Conservation (phyloP, 2,888 invertebrate genomes). For the Campoletis raptor region DNA sequence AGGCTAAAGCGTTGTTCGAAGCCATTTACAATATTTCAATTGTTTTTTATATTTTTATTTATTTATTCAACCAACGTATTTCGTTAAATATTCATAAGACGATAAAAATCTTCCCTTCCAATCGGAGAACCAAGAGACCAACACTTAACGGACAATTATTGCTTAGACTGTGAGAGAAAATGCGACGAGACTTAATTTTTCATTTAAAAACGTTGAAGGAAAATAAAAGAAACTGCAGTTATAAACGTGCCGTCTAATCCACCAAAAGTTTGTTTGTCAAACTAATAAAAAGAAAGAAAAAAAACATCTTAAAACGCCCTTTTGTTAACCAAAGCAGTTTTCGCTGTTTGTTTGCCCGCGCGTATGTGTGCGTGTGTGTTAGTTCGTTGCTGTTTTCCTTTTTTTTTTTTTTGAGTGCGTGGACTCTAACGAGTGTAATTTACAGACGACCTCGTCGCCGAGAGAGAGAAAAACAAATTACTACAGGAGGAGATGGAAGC, state of each 20-base stretch:
- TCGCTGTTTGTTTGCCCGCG: conserved; percentile 18
- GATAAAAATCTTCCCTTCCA: neutral
- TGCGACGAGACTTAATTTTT: conserved; percentile 20
- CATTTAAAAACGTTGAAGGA: neutral
- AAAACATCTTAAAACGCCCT: neutral
- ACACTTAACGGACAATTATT: conserved; percentile 29
- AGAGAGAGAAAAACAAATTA: conserved; percentile 98
- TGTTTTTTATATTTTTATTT: neutral
- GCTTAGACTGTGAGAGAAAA: conserved; percentile 7
- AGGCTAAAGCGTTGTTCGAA: conserved; percentile 9
- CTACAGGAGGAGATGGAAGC: conserved; percentile 99
- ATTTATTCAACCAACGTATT: neutral
- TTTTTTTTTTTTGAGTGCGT: conserved; percentile 67
- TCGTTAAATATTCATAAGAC: neutral
- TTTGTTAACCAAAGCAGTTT: conserved; percentile 61
- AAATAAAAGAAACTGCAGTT: conserved; percentile 25
- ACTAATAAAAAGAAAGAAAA: neutral
- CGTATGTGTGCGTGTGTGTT: conserved; percentile 55
- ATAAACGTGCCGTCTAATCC: conserved; percentile 43
- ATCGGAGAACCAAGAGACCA: neutral
- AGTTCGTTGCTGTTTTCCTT: conserved; percentile 69
- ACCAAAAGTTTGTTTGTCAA: conserved; percentile 13
- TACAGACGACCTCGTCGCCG: conserved; percentile 97
- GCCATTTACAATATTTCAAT: neutral
- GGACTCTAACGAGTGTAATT: conserved; percentile 84